phyloP scores from a whole-genome alignment of 1,140 invertebrate species.

The Homarus americanus region DNA sequence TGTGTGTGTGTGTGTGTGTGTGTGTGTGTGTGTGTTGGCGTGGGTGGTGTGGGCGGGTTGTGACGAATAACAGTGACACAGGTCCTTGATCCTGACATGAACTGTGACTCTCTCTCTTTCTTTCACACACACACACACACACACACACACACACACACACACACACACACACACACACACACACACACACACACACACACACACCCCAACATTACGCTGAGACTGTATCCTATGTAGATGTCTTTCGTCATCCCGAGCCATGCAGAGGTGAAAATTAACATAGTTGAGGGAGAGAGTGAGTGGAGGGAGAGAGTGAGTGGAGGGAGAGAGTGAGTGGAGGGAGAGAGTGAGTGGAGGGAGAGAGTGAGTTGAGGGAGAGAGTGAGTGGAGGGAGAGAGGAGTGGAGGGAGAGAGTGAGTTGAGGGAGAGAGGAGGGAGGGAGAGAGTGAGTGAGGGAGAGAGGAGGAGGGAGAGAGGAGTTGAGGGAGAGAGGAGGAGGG shows the following conservation, averaged over 20 bases:
- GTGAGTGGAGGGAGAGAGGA: neutral
- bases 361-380: neutral
- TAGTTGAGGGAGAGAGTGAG: neutral
- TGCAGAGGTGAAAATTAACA: neutral
- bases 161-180: conserved; percentile 30
- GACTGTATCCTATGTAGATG: no score
- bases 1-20: no score
- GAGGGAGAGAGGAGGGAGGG: neutral
- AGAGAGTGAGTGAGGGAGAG: neutral
- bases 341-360: neutral
- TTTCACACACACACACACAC: conserved; percentile 2
- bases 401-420: neutral
- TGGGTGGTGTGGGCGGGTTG: no score
- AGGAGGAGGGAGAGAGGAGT: neutral
- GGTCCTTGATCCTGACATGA: neutral
- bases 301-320: neutral
- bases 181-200: conserved; percentile 39
- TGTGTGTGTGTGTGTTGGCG: no score
- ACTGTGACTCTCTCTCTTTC: neutral
- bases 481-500: no score
- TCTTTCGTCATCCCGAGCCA: no score
- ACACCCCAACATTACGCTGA: neutral
- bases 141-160: conserved; percentile 26
- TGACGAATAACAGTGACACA: neutral
- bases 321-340: neutral